These are phyloP conservation scores for Drosophila trapezifrons DNA, from an alignment of 1,140 invertebrate species.

Conservation along the genomic window DNA sequence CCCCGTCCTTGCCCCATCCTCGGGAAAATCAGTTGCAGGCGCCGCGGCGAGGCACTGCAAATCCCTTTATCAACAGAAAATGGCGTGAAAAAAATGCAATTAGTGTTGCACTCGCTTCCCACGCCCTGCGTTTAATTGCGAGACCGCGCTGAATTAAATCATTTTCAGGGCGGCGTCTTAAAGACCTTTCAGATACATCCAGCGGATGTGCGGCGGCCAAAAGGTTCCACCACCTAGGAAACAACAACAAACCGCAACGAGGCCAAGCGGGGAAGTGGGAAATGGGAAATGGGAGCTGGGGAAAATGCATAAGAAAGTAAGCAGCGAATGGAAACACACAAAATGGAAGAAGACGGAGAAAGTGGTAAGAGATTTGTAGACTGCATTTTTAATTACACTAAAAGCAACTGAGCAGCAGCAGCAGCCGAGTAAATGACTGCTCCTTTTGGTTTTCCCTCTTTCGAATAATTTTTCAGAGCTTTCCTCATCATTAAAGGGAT, in stretches of 20 bases:
- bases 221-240: constrained; percentile 31
- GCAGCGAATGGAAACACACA: constrained; percentile 28
- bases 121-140: constrained; percentile 69
- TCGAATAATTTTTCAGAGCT: constrained; percentile 40
- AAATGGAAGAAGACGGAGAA: constrained; percentile 23
- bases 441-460: constrained; percentile 24
- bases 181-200: constrained; percentile 18
- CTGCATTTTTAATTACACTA: constrained; percentile 76
- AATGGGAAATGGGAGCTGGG: constrained; percentile 12
- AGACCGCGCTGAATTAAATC: constrained; percentile 78
- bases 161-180: constrained; percentile 49
- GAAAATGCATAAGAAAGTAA: constrained; percentile 58
- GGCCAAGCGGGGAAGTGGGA: neutral
- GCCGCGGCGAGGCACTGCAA: constrained; percentile 19
- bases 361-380: constrained; percentile 55
- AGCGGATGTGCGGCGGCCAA: constrained; percentile 29
- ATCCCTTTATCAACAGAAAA: constrained; percentile 71
- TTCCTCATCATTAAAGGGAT: constrained; percentile 14
- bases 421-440: constrained; percentile 40
- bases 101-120: constrained; percentile 64
- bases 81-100: constrained; percentile 79
- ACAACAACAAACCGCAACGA: constrained; percentile 52
- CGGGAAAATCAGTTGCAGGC: constrained; percentile 54
- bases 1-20: neutral
- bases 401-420: constrained; percentile 55